phyloP scores from a whole-genome alignment of 2,113 vertebrate genomes.

The Pardalotus punctatus region DNA sequence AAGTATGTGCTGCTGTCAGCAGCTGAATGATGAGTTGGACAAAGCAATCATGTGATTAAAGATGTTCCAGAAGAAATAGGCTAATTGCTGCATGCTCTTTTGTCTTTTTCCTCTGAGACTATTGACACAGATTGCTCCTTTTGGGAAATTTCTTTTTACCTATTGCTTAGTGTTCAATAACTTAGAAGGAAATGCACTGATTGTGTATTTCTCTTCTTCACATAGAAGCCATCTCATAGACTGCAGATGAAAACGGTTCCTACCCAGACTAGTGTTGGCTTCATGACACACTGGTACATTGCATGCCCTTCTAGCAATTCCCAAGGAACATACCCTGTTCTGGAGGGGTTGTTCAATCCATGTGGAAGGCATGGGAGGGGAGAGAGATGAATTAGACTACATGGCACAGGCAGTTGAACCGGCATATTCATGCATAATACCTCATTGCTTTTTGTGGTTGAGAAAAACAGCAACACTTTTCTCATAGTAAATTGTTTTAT shows the following conservation, averaged over 20 bases:
- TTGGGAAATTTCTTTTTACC: not conserved
- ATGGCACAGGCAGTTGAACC: not conserved
- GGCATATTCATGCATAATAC: not conserved
- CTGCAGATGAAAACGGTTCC: not conserved
- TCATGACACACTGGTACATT: rapidly evolving
- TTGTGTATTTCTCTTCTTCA: not conserved
- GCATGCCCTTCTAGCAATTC: not conserved
- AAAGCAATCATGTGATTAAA: not conserved
- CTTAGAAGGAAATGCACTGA: not conserved
- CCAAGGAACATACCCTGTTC: rapidly evolving
- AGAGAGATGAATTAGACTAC: not conserved
- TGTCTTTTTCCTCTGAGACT: not conserved
- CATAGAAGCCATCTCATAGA: not conserved
- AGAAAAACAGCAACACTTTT: not conserved
- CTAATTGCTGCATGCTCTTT: not conserved
- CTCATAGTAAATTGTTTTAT: not conserved
- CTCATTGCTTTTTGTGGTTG: not conserved
- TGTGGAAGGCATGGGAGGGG: rapidly evolving
- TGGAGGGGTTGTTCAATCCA: not conserved
- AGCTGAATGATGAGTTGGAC: not conserved
- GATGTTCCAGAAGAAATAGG: not conserved
- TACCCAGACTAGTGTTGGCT: not conserved
- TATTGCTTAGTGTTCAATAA: not conserved
- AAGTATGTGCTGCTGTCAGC: not conserved
- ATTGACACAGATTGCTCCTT: not conserved